Conservation (phyloP, 2,797 vertebrate species). For the Sebastes iracundus region DNA sequence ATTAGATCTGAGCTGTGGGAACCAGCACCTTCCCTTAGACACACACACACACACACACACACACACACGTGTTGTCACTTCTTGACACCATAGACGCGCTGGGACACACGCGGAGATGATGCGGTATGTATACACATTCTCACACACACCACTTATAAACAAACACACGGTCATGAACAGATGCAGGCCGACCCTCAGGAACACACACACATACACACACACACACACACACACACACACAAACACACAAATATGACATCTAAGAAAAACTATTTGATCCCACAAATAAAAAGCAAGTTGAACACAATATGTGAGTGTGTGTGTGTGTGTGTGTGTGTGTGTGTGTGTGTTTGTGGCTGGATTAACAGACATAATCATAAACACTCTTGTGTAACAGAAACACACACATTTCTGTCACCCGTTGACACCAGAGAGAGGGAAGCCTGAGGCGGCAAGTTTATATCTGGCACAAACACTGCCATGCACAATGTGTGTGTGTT, state of each 20-base stretch:
- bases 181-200: conserved; percentile 54
- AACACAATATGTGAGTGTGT: neutral
- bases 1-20: conserved; percentile 99
- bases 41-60: conserved; percentile 82
- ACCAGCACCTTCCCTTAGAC: conserved; percentile 92
- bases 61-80: conserved; percentile 69
- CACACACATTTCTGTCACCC: conserved; percentile 44
- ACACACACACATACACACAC: conserved; percentile 42
- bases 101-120: conserved; percentile 76
- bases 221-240: conserved; percentile 30
- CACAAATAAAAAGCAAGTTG: conserved; percentile 32
- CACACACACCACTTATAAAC: conserved; percentile 66
- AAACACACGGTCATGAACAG: conserved; percentile 70
- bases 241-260: conserved; percentile 36
- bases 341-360: neutral
- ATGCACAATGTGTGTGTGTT: neutral
- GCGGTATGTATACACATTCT: conserved; percentile 68
- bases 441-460: conserved; percentile 20
- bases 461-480: conserved; percentile 16
- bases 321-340: neutral
- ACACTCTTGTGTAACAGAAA: conserved; percentile 41
- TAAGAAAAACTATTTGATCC: conserved; percentile 32
- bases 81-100: conserved; percentile 64
- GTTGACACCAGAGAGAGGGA: conserved; percentile 12
- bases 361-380: conserved; percentile 45